Evolutionary conservation across 2,797 vertebrate species (phyloP), one percentile per base, ranked within the genome.

Genomic region (Syngnathus rostellatus): DNA sequence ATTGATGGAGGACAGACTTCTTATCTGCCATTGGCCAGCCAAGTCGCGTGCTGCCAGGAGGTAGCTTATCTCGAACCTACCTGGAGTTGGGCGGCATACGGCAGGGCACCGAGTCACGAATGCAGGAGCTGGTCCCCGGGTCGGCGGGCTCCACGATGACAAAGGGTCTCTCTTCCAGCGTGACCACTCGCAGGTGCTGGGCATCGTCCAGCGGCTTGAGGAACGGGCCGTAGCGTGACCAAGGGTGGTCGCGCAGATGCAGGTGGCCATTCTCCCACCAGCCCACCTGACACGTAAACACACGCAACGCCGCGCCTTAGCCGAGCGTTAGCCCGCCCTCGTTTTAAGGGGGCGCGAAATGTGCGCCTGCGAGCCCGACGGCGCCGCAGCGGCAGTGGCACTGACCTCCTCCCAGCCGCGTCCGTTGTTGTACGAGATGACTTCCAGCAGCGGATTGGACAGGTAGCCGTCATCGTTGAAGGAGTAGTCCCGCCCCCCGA

Each of bases 401-500:
- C 94, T 92, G 83, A 97, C 95, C 91, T 96, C 94, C 87, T 97
- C 95, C 95, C 95, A 97, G 65, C 85, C 94, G 62, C 93, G 88
- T 51, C 95, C 93, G 16, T 93, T 92, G 77, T 86, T 94, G 80
- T 95, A 95, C 68, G 94, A 95, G 86, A 98, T 94, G 77, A 98
- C 94, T 5, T 95, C 94, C 0, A 98, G 88, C 51, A 94, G 93
- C 0, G 95, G 95, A 64, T 96, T 97, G 82, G 95, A 93, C 84
- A 98, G 88, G 83, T 95, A 97, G 8, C 95, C 95, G 0, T 97
- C 94, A n/a, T 89, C 93, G 68, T 93, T 97, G 84, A 98, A 97
- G 68, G 94, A 96, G 69, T 95, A 96, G 68, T 97, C 95, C 69
- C 93, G 89, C 65, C 93, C 93, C 2, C 93, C 93, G 75, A 96